Evolutionary conservation across 2,888 invertebrate genomes (phyloP), one percentile per base, ranked within the genome.

Genomic region (Platypus cylindrus): DNA sequence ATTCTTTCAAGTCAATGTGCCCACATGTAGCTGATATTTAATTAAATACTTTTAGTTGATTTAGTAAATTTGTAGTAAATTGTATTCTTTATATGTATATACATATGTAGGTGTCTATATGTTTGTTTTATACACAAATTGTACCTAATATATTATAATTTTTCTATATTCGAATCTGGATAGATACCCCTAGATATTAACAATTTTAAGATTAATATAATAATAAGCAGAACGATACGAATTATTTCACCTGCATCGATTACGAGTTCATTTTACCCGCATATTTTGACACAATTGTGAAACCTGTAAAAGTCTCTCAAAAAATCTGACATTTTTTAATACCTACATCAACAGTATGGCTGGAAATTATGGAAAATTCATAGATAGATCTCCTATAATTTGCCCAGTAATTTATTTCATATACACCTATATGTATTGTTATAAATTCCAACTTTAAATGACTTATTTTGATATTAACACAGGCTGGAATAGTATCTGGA

Each of bases 1-100:
- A 45, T 90, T 91, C 75, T 89, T 87, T 68, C 78, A 76, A 52
- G 85, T 90, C 51, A 90, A 89, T 65, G 69, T 82, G 49, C 87
- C 86, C 48, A 83, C 86, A 41, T 90, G 90, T 65, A 72, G 70
- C 58, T 70, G 76, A 58, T 67, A n/a, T n/a, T n/a, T n/a, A n/a
- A n/a, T n/a, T n/a, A 24, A 24, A 20, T 11, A 24, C 24, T 5
- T 7, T 24, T 24, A 24, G n/a, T 24, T 11, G n/a, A 11, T 5
- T 5, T 24, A 24, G n/a, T 24, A 11, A 7, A n/a, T 24, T 5
- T 24, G n/a, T 11, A 3, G n/a, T 24, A 24, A 24, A 20, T 20
- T 24, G 24, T 7, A 24, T n/a, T 24, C 9, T 24, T 12, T 7
- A 24, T 11, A 24, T n/a, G n/a, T 7, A 24, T 7, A 24, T 24